A percentile compares a stretch with the other conserved stretches of the same genome.
These are phyloP conservation scores for Ypsolopha sequella DNA, from an alignment of 2,888 invertebrate genomes.

Conservation along the genomic window DNA sequence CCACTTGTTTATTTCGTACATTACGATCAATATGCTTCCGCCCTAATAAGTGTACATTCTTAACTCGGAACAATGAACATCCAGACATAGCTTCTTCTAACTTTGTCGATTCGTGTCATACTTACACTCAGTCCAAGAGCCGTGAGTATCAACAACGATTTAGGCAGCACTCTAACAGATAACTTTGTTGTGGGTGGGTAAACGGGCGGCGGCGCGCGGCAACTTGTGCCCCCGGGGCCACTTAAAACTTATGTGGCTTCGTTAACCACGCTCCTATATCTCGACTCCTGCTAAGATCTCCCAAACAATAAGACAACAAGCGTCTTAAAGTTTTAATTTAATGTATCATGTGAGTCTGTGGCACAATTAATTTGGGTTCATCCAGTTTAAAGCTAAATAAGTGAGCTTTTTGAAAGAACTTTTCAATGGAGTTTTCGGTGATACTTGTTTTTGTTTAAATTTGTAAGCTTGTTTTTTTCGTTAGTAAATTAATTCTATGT, in stretches of 20 bases:
- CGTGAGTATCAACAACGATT: slow-evolving; percentile 40
- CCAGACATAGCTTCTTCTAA: background rate
- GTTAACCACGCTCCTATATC: slow-evolving; percentile 51
- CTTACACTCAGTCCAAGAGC: background rate
- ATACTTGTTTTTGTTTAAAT: too few relatives aligned
- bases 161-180: slow-evolving; percentile 50
- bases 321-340: slow-evolving; percentile 23
- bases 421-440: too few relatives aligned
- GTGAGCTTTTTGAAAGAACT: too few relatives aligned
- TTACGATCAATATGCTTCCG: too few relatives aligned
- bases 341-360: slow-evolving; percentile 18
- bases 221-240: slow-evolving; percentile 58
- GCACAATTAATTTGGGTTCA: background rate
- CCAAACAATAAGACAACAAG: slow-evolving; percentile 29
- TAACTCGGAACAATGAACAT: too few relatives aligned
- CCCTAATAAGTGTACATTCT: too few relatives aligned
- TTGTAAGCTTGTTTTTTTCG: too few relatives aligned
- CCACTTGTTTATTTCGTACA: too few relatives aligned
- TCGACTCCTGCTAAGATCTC: slow-evolving; percentile 36
- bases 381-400: too few relatives aligned
- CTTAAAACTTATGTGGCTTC: slow-evolving; percentile 67
- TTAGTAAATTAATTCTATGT: too few relatives aligned
- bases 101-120: background rate
- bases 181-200: slow-evolving; percentile 59
- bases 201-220: slow-evolving; percentile 40